Evolutionary conservation across 2,888 invertebrate species (phyloP), one percentile per base, ranked within the genome.

Genomic region (Piscicola geometra): DNA sequence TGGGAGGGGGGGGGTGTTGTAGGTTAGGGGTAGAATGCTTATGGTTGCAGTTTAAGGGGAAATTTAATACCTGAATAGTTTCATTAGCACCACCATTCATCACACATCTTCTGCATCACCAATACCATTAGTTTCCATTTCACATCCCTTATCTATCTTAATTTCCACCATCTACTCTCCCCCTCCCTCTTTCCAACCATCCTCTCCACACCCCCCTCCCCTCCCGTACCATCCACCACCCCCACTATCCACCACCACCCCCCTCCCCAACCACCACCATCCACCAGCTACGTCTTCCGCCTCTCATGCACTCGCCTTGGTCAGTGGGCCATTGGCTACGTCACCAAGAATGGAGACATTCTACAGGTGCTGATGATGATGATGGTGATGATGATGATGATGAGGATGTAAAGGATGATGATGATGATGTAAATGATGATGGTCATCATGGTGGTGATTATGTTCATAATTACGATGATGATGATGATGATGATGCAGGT

Each of bases 281-380:
- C 18, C 60, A 35, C n/a, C 68, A 90, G 90, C 83, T 90, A 90
- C 81, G 89, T 90, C 76, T 90, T 90, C 83, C 88, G 99, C 84
- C 89, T 99, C 86, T 97, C 96, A 81, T 99, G 99, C 86, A 99
- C 99, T 68, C 89, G 98, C 82, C 89, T 99, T 80, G 99, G 99
- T 0, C 99, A 99, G 86, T 99, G 99, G 99, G 99, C 99, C 70
- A 99, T 99, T 80, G 99, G 99, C 18, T 99, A 99, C 86, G 99
- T 99, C 71, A 99, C 99, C 9, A 91, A 92, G 0, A 99, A 99
- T 83, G 94, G 96, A 0, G 97, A 96, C 86, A 99, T 99, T 78
- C 89, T 99, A 77, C 99, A 56, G 60, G 60, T 56, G 25, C n/a
- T 56, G 12, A 15, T 3, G n/a, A 56, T 47, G 50, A 47, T 47